phyloP scores from a whole-genome alignment of 2,888 invertebrate species.

The Aphodius sticticus region DNA sequence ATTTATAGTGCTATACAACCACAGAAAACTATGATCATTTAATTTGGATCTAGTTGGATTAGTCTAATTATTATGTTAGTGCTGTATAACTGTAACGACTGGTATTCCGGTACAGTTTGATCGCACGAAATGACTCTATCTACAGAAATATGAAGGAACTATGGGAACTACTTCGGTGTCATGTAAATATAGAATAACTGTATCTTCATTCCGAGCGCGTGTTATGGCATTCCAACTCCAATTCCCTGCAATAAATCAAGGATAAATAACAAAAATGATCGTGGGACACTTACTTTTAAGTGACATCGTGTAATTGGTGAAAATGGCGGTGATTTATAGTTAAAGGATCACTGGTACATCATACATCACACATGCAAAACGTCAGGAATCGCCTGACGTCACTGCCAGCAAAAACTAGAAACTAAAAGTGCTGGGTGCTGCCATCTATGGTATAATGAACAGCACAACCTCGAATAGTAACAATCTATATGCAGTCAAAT shows the following conservation, averaged over 20 bases:
- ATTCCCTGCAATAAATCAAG: neutral
- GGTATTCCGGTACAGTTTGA: neutral
- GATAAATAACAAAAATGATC: neutral
- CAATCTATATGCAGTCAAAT: too few relatives aligned
- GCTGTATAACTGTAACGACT: neutral
- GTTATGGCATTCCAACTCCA: neutral
- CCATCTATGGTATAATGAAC: too few relatives aligned
- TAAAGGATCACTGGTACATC: neutral
- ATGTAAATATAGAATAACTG: neutral
- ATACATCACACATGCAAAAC: too few relatives aligned
- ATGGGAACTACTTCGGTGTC: conserved; percentile 4
- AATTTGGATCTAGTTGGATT: too few relatives aligned
- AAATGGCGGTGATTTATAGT: neutral
- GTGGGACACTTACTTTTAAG: neutral
- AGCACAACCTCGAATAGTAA: too few relatives aligned
- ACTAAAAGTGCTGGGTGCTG: too few relatives aligned
- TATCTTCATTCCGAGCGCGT: neutral
- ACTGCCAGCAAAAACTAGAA: too few relatives aligned
- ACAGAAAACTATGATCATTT: too few relatives aligned
- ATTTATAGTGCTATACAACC: neutral
- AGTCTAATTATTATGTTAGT: neutral
- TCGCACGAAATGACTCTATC: neutral
- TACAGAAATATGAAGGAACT: conserved; percentile 4
- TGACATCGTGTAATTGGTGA: neutral
- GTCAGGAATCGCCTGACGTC: too few relatives aligned